Evolutionary conservation across 2,113 vertebrate species (phyloP), one percentile per base, ranked within the genome.

Genomic region (Mionectes macconnelli): DNA sequence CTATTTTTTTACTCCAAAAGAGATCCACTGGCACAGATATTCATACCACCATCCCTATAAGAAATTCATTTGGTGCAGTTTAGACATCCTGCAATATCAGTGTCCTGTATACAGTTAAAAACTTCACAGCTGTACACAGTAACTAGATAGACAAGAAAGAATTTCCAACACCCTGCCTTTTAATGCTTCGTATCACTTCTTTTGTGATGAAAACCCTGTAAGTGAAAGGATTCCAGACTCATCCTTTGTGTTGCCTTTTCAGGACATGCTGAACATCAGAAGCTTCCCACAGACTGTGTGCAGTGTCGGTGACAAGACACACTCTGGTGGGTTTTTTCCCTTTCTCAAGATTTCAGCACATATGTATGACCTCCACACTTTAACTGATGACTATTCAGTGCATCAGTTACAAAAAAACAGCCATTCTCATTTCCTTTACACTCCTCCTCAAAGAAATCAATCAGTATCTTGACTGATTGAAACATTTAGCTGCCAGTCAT

Each of bases 371-470:
- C 97, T 96, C 96, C 91, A 73, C 77, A 16, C 85, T 20, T 72
- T 87, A 96, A 82, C n/a, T 63, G 68, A 78, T 72, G 81, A 53
- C 87, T 56, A 30, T 18, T 91, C 87, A 70, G 80, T 15, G 8
- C 86, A 86, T 93, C 81, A 25, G 63, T 73, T 91, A 85, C 56
- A 90, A 83, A 89, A 89, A 94, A 90, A 13, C 72, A 95, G 83
- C 49, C 37, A 47, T 49, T 89, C 84, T 95, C 75, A 76, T 94
- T 95, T 92, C 89, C 85, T 81, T 93, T 62, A 79, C 73, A 40
- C 68, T 60, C 73, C 72, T 90, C 72, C 87, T 95, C 82, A 55
- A 97, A 97, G 81, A 96, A 96, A 97, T 83, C 97, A 96, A 97
- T 96, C 97, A 96, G 92, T 24, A 28, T 82, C 69, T 52, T 64